Conservation (phyloP, 2,113 vertebrate species). For the Cairina moschata region DNA sequence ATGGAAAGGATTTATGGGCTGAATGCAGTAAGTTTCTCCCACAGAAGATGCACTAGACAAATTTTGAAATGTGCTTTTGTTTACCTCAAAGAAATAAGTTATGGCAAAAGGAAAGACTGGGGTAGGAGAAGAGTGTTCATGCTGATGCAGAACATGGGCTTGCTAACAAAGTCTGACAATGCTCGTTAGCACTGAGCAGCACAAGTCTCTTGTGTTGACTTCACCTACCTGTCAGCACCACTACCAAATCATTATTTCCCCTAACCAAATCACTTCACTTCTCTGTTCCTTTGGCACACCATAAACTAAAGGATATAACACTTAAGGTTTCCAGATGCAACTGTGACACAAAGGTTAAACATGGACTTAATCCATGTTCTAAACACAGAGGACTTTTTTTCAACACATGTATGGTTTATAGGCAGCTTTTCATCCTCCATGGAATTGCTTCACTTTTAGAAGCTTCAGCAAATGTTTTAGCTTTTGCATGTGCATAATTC, state of each 20-base stretch:
- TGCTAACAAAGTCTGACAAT: background rate
- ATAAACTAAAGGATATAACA: background rate
- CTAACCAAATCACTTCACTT: background rate
- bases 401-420: background rate
- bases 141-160: background rate
- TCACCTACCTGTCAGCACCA: background rate
- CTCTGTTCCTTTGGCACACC: background rate
- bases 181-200: fast-evolving
- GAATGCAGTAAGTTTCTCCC: background rate
- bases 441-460: background rate
- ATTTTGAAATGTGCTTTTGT: background rate
- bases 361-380: background rate
- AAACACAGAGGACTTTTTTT: background rate
- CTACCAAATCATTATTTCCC: background rate
- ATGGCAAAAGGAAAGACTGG: background rate
- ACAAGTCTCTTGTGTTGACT: background rate
- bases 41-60: background rate
- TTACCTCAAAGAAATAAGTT: background rate
- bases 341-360: background rate
- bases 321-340: background rate
- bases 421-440: background rate
- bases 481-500: background rate
- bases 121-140: background rate
- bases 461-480: background rate
- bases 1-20: background rate